Evolutionary conservation across 2,888 invertebrate species (phyloP), one percentile per base, ranked within the genome.

Genomic region (Eupithecia vulgata): DNA sequence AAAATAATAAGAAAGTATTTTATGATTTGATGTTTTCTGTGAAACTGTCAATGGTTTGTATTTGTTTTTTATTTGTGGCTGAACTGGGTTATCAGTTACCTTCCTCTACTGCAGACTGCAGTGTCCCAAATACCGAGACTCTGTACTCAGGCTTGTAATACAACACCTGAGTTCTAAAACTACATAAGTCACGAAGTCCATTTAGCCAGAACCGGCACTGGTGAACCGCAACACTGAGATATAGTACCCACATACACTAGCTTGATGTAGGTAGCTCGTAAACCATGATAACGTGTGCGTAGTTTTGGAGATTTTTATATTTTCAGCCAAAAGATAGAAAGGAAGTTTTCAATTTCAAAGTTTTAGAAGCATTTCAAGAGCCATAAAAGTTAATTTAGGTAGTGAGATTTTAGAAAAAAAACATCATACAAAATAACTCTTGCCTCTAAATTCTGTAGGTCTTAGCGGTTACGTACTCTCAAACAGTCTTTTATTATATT

Each of bases 191-290:
- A 68, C 73, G 70, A 64, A 80, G 85, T 81, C 84, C 82, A 82
- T 84, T 84, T 82, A 79, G 81, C 80, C 81, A 81, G 81, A 80
- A 81, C 81, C 79, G 80, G 77, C 81, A 85, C 81, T 79, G 83
- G 82, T 75, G 71, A 80, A 77, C 82, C 85, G 81, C 85, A 87
- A 84, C n/a, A 65, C 40, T 37, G 64, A 64, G 64, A 40, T 65
- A 65, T 65, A 65, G 25, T 40, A 37, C 37, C 40, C 21, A 21
- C 25, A 65, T 65, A 65, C 21, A 52, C 48, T 66, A 30, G 30
- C 25, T 45, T 66, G 64, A 61, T 65, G 64, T 62, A 62, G 35
- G 35, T 40, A 34, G 40, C 21, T 65, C 64, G 37, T 67, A 48
- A 67, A 67, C 13, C 40, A 65, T 65, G 40, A 65, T 40, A 65